Conservation (phyloP, 2,797 vertebrate species). For the Triplophysa bombifrons region DNA sequence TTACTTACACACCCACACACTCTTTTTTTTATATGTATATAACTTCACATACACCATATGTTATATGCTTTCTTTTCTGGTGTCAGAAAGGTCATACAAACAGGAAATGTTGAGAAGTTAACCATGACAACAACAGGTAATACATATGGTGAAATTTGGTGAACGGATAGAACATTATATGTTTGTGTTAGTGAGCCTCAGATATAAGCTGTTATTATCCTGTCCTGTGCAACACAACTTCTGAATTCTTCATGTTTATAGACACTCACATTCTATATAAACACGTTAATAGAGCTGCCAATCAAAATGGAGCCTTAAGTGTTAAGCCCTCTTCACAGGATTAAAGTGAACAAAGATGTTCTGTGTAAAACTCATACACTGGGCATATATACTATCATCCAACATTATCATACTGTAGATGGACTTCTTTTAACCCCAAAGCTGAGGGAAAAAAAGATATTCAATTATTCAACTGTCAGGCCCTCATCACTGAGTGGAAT, state of each 20-base stretch:
- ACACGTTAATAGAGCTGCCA: constrained; percentile 23
- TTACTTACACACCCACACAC: not conserved
- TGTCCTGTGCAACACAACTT: constrained; percentile 9
- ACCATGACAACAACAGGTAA: not conserved
- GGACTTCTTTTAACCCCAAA: constrained; percentile 14
- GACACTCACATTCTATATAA: constrained; percentile 21
- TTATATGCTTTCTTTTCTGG: not conserved
- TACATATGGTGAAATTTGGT: not conserved
- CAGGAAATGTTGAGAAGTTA: constrained; percentile 3
- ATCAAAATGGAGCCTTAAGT: not conserved
- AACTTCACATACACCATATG: not conserved
- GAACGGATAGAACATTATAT: not conserved
- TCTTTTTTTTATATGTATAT: not conserved
- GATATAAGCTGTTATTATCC: constrained; percentile 3
- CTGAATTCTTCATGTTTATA: constrained; percentile 18
- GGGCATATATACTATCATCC: not conserved
- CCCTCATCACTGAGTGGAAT: not conserved
- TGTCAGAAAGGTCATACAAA: constrained; percentile 23
- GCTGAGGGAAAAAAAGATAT: not conserved
- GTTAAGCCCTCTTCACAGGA: constrained; percentile 12
- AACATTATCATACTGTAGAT: not conserved
- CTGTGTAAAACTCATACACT: constrained; percentile 14
- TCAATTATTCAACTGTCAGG: not conserved
- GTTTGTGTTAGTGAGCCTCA: not conserved
- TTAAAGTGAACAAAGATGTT: constrained; percentile 9